Conservation (phyloP, 2,113 vertebrate genomes). For the Columba janthina region DNA sequence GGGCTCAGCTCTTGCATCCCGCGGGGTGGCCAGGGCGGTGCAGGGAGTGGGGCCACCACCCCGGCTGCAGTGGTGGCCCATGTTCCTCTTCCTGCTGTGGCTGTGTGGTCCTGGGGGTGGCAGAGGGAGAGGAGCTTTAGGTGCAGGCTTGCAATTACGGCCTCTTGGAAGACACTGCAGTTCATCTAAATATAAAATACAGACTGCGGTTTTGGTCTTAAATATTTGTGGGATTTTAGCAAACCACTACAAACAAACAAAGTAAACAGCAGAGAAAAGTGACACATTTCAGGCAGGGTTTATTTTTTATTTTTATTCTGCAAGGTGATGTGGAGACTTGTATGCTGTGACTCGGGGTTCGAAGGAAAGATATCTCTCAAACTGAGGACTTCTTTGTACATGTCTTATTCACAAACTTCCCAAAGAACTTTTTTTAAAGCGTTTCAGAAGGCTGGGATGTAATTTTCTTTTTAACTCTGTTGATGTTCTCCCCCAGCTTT, state of each 20-base stretch:
- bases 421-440: not conserved
- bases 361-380: not conserved
- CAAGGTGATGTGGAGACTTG: not conserved
- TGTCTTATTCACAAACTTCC: not conserved
- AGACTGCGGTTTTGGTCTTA: conserved; percentile 47
- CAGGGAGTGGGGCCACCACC: conserved; percentile 4
- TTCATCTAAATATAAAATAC: conserved; percentile 30
- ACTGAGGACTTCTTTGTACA: not conserved
- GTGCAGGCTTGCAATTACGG: not conserved
- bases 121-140: conserved; percentile 13
- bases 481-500: not conserved
- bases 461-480: not conserved
- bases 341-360: conserved; percentile 8
- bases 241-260: conserved; percentile 58
- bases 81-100: conserved; percentile 66
- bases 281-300: conserved; percentile 28
- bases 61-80: conserved; percentile 47
- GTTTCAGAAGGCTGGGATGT: not conserved
- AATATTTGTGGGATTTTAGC: conserved; percentile 52
- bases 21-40: not conserved
- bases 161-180: not conserved
- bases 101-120: conserved; percentile 21
- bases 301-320: not conserved
- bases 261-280: conserved; percentile 22
- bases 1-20: not conserved